phyloP scores from a whole-genome alignment of 2,888 invertebrate genomes.

The Desoria tigrina region DNA sequence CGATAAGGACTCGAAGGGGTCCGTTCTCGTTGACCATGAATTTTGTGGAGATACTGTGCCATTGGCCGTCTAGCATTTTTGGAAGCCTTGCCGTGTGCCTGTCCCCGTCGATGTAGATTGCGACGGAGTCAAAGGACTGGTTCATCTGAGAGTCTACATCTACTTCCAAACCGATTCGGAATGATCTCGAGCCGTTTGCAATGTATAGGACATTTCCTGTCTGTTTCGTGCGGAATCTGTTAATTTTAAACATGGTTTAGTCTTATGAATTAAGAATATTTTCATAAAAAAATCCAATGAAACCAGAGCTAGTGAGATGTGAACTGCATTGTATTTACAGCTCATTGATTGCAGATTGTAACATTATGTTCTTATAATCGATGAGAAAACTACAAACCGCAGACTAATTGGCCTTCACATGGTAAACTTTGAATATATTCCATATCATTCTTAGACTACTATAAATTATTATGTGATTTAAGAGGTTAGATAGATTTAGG shows the following conservation, averaged over 20 bases:
- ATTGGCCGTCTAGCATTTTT: constrained; percentile 51
- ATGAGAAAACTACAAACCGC: too few relatives aligned
- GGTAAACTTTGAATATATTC: too few relatives aligned
- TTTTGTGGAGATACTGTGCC: constrained; percentile 51
- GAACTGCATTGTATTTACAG: too few relatives aligned
- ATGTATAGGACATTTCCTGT: constrained; percentile 33
- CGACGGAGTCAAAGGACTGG: constrained; percentile 60
- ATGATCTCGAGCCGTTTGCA: constrained; percentile 24
- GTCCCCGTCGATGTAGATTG: constrained; percentile 57
- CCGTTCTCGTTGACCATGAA: background rate
- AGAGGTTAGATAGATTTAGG: too few relatives aligned
- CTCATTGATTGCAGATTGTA: too few relatives aligned
- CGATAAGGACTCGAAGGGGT: constrained; percentile 7
- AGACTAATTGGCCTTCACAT: too few relatives aligned
- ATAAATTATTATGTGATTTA: constrained; percentile 13
- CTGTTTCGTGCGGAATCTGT: constrained; percentile 23
- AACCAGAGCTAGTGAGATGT: too few relatives aligned
- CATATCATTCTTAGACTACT: too few relatives aligned
- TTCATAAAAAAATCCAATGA: too few relatives aligned
- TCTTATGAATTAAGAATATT: too few relatives aligned
- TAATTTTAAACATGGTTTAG: background rate
- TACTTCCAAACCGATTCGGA: constrained; percentile 34
- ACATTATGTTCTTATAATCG: too few relatives aligned
- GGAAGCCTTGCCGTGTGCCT: constrained; percentile 25
- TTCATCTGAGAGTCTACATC: constrained; percentile 10